A percentile compares a stretch with the other conserved stretches of the same genome.
Conservation (phyloP, 2,888 invertebrate species). For the Macrosoma leucophasiata region DNA sequence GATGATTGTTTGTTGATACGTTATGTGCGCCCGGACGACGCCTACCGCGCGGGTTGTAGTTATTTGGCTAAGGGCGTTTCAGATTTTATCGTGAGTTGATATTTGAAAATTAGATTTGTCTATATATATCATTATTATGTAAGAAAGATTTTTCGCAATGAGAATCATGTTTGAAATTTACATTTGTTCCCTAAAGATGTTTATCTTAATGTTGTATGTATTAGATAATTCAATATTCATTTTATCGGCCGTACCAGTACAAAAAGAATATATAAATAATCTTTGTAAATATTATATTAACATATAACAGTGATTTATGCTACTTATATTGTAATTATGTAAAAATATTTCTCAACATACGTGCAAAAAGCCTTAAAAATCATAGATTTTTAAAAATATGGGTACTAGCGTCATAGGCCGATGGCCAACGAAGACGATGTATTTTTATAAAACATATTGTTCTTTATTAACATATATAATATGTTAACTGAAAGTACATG, state of each 20-base stretch:
- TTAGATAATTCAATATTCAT: constrained; percentile 42
- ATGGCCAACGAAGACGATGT: constrained; percentile 61
- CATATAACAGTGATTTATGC: constrained; percentile 61
- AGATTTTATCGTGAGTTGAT: constrained; percentile 56
- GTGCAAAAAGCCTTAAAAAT: constrained; percentile 73
- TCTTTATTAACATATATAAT: constrained; percentile 74
- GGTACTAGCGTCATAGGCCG: constrained; percentile 67
- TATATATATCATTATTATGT: constrained; percentile 39
- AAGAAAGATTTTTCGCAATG: constrained; percentile 35
- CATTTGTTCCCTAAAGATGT: constrained; percentile 48
- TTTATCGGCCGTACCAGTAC: constrained; percentile 71
- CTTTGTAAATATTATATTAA: constrained; percentile 62
- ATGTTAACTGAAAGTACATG: constrained; percentile 74
- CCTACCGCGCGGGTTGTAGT: constrained; percentile 18
- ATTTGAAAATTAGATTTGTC: constrained; percentile 43
- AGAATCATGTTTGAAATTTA: constrained; percentile 43
- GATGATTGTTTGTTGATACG: constrained; percentile 29
- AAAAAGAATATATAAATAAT: constrained; percentile 45
- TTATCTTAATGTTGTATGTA: constrained; percentile 59
- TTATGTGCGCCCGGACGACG: constrained; percentile 11
- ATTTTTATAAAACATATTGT: constrained; percentile 74
- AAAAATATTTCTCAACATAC: constrained; percentile 64
- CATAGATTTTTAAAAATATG: constrained; percentile 70
- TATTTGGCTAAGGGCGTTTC: constrained; percentile 44
- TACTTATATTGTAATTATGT: constrained; percentile 68